Base-by-base conservation (phyloP, 2,113 vertebrate species). In the Centrocercus urophasianus region DNA sequence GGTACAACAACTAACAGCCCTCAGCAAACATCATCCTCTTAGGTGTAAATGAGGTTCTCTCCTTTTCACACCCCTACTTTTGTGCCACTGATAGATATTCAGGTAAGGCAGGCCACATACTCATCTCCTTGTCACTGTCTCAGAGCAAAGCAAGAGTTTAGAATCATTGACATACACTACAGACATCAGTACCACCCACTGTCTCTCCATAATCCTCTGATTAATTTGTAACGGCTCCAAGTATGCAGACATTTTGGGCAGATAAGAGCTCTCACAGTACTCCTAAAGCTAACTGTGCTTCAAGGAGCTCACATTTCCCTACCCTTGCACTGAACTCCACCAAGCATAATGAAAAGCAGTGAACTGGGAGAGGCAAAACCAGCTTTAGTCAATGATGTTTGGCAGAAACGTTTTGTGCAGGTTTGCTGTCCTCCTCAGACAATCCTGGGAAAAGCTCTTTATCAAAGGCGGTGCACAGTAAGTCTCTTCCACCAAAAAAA, bases 11-110 rank as follows among this genome's bases (percentile, higher is more conserved):
- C 27, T 63, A 88, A 75, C 34, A 71, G 20, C 34, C 24, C 84
- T 1, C 15, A 5, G 16, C 57, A 84, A 86, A 93, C 71, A 2
- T 27, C 61, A 9, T 28, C 43, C 0, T 0, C 28, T 0, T 28
- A 78, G 67, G 13, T 27, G 38, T 56, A 75, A 71, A 64, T 8
- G 24, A 74, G 16, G 73, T 45, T 72, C 16, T 32, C 6, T 71
- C n/a, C 52, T 77, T 86, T 42, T 78, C n/a, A 15, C 1, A 6
- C 38, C 30, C 27, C 52, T 60, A 32, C 22, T 52, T 81, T 28
- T 45, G 22, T 10, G n/a, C 14, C 43, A 48, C 56, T 86, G 28
- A 54, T 56, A 77, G 11, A 70, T 11, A 84, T 27, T 60, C n/a
- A 77, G 56, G n/a, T 52, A 92, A 59, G 0, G 3, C 8, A 69